These are phyloP conservation scores for Physeter macrocephalus DNA, from an alignment of 2,113 vertebrate species.

Conservation along the genomic window DNA sequence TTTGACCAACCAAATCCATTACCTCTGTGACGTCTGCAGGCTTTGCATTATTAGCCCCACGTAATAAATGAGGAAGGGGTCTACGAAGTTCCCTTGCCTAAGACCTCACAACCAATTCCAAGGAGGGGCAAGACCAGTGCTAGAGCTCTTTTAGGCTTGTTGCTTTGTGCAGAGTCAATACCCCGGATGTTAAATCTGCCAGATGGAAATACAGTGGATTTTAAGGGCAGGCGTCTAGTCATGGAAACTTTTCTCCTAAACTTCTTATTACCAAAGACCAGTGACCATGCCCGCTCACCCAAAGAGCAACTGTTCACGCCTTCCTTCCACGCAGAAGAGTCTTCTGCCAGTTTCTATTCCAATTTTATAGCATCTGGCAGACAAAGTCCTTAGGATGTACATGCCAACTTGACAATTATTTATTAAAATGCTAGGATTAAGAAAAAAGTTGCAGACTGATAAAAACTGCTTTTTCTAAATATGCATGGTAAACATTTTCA, in stretches of 20 bases:
- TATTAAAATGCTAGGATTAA: constrained; percentile 63
- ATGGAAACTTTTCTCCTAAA: neutral
- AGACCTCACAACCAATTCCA: neutral
- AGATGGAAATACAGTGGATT: neutral
- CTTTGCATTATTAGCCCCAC: neutral
- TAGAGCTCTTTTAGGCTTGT: neutral
- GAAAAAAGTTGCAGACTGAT: constrained; percentile 46
- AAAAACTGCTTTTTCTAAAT: constrained; percentile 60
- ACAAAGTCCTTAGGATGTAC: constrained; percentile 56
- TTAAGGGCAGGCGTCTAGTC: neutral
- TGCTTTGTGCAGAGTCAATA: neutral
- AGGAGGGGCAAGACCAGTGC: neutral
- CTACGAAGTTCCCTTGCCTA: neutral
- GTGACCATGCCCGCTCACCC: constrained; percentile 5
- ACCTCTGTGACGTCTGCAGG: fast-evolving
- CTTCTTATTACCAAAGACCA: constrained; percentile 50
- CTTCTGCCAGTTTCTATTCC: constrained; percentile 71
- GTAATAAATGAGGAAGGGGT: neutral
- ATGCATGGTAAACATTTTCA: neutral
- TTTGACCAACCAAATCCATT: neutral
- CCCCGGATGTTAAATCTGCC: neutral
- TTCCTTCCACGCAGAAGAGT: constrained; percentile 52
- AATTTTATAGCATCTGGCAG: constrained; percentile 63
- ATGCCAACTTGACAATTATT: constrained; percentile 64
- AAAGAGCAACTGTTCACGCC: constrained; percentile 22